Conservation (phyloP, 1,140 invertebrate genomes). For the Halyomorpha halys region DNA sequence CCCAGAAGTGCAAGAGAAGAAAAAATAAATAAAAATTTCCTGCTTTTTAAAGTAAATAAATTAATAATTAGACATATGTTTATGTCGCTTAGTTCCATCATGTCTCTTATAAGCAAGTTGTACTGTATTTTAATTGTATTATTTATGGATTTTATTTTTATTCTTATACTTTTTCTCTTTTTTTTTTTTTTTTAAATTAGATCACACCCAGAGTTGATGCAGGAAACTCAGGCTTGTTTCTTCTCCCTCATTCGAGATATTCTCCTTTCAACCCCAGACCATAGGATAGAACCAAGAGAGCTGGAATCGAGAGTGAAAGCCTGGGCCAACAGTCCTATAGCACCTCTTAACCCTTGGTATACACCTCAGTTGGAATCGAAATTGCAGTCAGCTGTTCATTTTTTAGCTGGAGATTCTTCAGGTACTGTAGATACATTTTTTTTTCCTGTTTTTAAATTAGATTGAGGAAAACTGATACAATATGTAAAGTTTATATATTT, state of each 20-base stretch:
- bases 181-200: constrained; percentile 24
- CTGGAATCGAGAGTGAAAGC: constrained; percentile 63
- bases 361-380: constrained; percentile 50
- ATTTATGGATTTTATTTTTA: too few species aligned
- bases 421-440: constrained; percentile 42
- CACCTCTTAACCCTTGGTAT: constrained; percentile 73
- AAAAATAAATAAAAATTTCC: too few species aligned
- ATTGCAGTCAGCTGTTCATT: constrained; percentile 74
- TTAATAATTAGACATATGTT: too few species aligned
- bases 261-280: constrained; percentile 69
- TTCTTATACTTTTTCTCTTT: neutral
- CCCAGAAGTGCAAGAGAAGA: too few species aligned
- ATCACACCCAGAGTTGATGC: constrained; percentile 43
- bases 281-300: constrained; percentile 60
- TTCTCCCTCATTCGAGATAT: constrained; percentile 71
- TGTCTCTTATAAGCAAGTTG: too few species aligned
- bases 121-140: too few species aligned
- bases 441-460: too few species aligned
- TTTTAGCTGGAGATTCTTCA: constrained; percentile 73
- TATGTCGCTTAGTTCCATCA: too few species aligned
- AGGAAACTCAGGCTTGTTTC: constrained; percentile 70
- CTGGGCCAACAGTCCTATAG: constrained; percentile 73
- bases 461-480: too few species aligned
- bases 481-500: too few species aligned
- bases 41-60: too few species aligned